phyloP scores from a whole-genome alignment of 2,113 vertebrate species.

The Benthochromis sp. region DNA sequence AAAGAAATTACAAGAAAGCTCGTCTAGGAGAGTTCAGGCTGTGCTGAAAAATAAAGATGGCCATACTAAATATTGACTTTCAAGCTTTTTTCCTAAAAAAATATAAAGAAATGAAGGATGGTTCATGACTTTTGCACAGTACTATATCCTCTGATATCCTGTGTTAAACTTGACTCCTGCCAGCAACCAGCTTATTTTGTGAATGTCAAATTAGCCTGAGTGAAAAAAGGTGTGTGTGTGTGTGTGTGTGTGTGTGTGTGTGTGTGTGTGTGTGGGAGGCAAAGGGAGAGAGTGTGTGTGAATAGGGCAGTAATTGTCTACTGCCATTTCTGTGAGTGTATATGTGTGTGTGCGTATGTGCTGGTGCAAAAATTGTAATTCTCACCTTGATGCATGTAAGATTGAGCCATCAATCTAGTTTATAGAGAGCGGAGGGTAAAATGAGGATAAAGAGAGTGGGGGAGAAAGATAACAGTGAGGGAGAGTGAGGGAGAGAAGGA shows the following conservation, averaged over 20 bases:
- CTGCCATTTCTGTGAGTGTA: background rate
- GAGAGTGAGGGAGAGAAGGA: background rate
- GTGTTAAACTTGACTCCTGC: background rate
- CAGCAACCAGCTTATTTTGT: background rate
- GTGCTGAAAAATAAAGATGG: background rate
- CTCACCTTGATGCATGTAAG: constrained; percentile 54
- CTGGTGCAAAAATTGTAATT: constrained; percentile 47
- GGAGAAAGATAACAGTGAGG: constrained; percentile 25
- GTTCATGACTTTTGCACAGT: background rate
- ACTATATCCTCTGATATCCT: background rate
- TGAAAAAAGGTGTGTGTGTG: background rate
- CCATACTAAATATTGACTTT: background rate
- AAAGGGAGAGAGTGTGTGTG: background rate
- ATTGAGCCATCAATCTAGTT: constrained; percentile 61
- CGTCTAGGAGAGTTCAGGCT: background rate
- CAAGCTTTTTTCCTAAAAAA: background rate
- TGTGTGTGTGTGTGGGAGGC: background rate
- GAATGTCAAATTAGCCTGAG: background rate
- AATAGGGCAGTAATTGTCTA: constrained; percentile 1
- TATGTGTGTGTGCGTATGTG: background rate
- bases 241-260: background rate
- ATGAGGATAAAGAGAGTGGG: constrained; percentile 33
- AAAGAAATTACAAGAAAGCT: background rate
- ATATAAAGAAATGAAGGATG: background rate
- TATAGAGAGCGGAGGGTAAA: constrained; percentile 42